Percentiles rank a stretch among this genome's conserved stretches.
Evolutionary conservation across 2,797 vertebrate genomes (phyloP).

Genomic region (Danio aesculapii): DNA sequence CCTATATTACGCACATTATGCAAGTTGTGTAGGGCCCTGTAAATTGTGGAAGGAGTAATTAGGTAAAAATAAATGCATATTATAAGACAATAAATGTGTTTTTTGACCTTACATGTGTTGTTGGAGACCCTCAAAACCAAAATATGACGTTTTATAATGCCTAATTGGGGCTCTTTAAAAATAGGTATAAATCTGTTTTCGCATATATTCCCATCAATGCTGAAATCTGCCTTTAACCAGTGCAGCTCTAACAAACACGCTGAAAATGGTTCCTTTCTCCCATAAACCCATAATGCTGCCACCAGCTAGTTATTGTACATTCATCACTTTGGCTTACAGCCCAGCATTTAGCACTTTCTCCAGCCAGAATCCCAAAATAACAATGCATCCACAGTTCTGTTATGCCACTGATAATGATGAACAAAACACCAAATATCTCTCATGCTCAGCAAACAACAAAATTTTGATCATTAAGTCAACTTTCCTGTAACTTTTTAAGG

Average conservation of each 20-base stretch:
- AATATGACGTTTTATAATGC: too few species aligned
- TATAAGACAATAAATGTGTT: too few species aligned
- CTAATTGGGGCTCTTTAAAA: too few species aligned
- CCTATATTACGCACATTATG: too few species aligned
- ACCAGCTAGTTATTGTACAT: slow-evolving; percentile 32
- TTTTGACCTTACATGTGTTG: too few species aligned
- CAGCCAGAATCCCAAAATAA: slow-evolving; percentile 17
- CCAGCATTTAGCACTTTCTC: slow-evolving; percentile 33
- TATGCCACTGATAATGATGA: not conserved
- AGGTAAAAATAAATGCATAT: too few species aligned
- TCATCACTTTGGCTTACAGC: slow-evolving; percentile 37
- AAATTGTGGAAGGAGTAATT: too few species aligned
- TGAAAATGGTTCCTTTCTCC: slow-evolving; percentile 22
- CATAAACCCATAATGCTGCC: not conserved
- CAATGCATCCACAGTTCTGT: slow-evolving; percentile 22
- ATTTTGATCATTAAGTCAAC: slow-evolving; percentile 7
- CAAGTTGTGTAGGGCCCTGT: too few species aligned
- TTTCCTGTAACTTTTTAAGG: not conserved
- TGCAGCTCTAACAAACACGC: not conserved
- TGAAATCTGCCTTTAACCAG: not conserved
- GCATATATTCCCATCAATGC: too few species aligned
- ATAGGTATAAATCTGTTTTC: too few species aligned
- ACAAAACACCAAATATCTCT: slow-evolving; percentile 1
- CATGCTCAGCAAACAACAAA: not conserved
- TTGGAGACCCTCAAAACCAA: too few species aligned